Evolutionary conservation across 2,797 vertebrate genomes (phyloP), one percentile per base, ranked within the genome.

Genomic region (Natrix natrix): DNA sequence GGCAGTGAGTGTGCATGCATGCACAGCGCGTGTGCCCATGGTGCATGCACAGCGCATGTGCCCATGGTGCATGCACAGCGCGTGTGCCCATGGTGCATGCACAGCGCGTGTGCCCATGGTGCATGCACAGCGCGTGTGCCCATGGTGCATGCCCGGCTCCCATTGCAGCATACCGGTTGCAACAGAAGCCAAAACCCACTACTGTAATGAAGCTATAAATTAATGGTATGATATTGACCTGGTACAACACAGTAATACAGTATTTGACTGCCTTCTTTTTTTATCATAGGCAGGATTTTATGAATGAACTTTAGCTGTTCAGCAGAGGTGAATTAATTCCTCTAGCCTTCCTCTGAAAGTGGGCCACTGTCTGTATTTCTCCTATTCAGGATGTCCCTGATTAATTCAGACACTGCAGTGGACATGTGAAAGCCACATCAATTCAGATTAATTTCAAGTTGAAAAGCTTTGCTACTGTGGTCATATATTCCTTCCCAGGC

Each of bases 271-370:
- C 60, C 89, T 92, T 59, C 11, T 95, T 94, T 43, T 43, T 95
- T 95, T 93, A 93, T 90, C 90, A 88, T 87, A 52, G 12, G 43
- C 8, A 92, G 87, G 90, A 11, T 43, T 0, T 88, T 87, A 88
- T 88, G 59, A 94, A 60, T 93, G 74, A 59, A 57, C 87, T 94
- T 94, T 74, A 90, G 92, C 52, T 63, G 28, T 28, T 4, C 89
- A 6, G 16, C 78, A 87, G 55, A 59, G 91, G 13, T 11, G 74
- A 91, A 95, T 92, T 92, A 92, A 94, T 90, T 95, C 43, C 91
- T 94, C 88, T 94, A 96, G 94, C 32, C 16, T 43, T 92, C 54
- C 55, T 54, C 59, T 96, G 88, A 90, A 95, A 89, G 12, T 92
- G 87, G 48, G 12, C 0, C 66, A 48, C 20, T 26, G 0, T 22